Conservation (phyloP, 2,113 vertebrate species). For the Anolis sagrei region DNA sequence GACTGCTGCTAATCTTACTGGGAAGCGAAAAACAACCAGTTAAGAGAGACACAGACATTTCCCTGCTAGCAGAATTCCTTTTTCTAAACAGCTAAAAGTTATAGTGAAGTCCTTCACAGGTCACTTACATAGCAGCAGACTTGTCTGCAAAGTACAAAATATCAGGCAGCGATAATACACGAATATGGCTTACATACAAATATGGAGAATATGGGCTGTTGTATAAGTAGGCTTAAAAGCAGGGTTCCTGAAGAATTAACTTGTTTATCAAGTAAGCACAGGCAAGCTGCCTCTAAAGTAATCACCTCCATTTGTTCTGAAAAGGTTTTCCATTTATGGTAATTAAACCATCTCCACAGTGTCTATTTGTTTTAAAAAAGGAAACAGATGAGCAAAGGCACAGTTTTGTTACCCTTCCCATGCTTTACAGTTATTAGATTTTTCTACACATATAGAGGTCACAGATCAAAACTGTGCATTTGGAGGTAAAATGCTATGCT, state of each 20-base stretch:
- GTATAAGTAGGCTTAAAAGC: conserved; percentile 12
- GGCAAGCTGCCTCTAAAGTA: conserved; percentile 47
- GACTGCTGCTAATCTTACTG: conserved; percentile 40
- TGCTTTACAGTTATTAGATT: conserved; percentile 16
- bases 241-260: conserved; percentile 31
- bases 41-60: conserved; percentile 25
- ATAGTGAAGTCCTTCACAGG: conserved; percentile 28
- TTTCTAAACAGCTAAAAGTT: conserved; percentile 15
- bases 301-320: conserved; percentile 11
- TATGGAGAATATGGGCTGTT: conserved; percentile 2
- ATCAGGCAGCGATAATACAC: conserved; percentile 27
- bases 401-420: conserved; percentile 10
- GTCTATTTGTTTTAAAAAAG: conserved; percentile 26
- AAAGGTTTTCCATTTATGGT: conserved; percentile 26
- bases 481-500: conserved; percentile 21
- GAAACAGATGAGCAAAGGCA: conserved; percentile 39
- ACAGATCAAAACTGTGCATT: conserved; percentile 44
- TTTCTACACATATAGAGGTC: conserved; percentile 48
- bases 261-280: conserved; percentile 27
- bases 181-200: conserved; percentile 21
- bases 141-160: conserved; percentile 49
- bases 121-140: conserved; percentile 40
- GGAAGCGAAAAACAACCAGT: conserved; percentile 29
- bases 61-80: conserved; percentile 19
- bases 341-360: conserved; percentile 6